Evolutionary conservation across 1,140 invertebrate genomes (phyloP), one percentile per base, ranked within the genome.

Genomic region (Bathynomus jamesi): DNA sequence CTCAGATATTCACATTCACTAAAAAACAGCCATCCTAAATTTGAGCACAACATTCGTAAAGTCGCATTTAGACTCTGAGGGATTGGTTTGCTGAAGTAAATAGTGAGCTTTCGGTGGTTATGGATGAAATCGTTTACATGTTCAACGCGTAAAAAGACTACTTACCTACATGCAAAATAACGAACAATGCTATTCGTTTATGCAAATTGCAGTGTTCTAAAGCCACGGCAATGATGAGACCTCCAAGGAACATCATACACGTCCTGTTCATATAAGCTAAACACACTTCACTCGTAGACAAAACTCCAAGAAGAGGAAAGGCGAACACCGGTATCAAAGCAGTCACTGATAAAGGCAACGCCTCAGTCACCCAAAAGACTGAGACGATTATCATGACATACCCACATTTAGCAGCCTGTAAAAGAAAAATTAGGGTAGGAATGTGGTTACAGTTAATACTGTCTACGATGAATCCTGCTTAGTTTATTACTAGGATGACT

Each of bases 161-260:
- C 65, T 4, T 25, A 67, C 65, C 65, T 1, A 67, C 2, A 1
- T 21, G 24, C 17, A 67, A 29, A 24, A 67, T 67, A 46, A 67
- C 65, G 65, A 67, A 67, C 25, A 96, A 81, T 0, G 93, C 93
- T 1, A 96, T 87, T 71, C 94, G 84, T 79, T 90, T 88, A 76
- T 96, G 93, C 4, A 96, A 81, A 79, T 91, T 89, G 69, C 89
- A 89, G 78, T 93, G 88, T 82, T 96, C 92, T 1, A 95, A 89
- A 0, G 91, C 90, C 4, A 93, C 85, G 0, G 94, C 93, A 29
- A 95, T 88, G 77, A 94, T 87, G 67, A 96, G 75, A n/a, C 85
- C 83, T 7, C 85, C 85, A 17, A 87, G 76, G 78, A 87, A 95
- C 84, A 95, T 89, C 85, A 95, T 91, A 79, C 92, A 92, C 0